Percentiles rank a stretch among this genome's conserved stretches.
phyloP scores from a whole-genome alignment of 2,797 vertebrate genomes.

The Anolis apletophallus region DNA sequence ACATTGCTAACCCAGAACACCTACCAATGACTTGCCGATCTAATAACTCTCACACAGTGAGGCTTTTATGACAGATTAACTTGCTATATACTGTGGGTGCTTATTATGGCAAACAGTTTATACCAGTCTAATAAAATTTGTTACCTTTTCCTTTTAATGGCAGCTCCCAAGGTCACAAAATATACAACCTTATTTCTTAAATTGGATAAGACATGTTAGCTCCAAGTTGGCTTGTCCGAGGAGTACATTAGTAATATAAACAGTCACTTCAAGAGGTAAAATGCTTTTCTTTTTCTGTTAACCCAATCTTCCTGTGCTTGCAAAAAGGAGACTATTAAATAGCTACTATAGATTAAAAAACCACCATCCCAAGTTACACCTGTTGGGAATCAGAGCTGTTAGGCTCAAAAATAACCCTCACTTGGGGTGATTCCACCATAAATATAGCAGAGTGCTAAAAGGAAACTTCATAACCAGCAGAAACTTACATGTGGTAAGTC shows the following conservation, averaged over 20 bases:
- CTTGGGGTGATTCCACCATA: too few species aligned
- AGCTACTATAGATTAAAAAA: not conserved
- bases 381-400: too few species aligned
- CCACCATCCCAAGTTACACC: too few species aligned
- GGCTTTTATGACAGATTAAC: not conserved
- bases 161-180: constrained; percentile 22
- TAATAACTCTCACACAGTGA: not conserved
- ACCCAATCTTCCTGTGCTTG: not conserved
- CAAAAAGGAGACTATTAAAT: constrained; percentile 8
- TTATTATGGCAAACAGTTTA: not conserved
- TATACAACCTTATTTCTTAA: constrained; percentile 19
- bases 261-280: constrained; percentile 8
- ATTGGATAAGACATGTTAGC: constrained; percentile 8
- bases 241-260: constrained; percentile 12
- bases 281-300: not conserved
- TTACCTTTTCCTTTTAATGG: not conserved
- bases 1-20: not conserved
- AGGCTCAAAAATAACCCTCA: too few species aligned
- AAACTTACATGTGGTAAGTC: too few species aligned
- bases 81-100: not conserved
- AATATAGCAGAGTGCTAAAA: too few species aligned
- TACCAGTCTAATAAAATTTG: constrained; percentile 13
- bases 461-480: too few species aligned
- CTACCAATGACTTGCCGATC: not conserved
- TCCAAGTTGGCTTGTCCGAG: not conserved